Evolutionary conservation across 2,113 vertebrate genomes (phyloP), one percentile per base, ranked within the genome.

Genomic region (Tauraco erythrolophus): DNA sequence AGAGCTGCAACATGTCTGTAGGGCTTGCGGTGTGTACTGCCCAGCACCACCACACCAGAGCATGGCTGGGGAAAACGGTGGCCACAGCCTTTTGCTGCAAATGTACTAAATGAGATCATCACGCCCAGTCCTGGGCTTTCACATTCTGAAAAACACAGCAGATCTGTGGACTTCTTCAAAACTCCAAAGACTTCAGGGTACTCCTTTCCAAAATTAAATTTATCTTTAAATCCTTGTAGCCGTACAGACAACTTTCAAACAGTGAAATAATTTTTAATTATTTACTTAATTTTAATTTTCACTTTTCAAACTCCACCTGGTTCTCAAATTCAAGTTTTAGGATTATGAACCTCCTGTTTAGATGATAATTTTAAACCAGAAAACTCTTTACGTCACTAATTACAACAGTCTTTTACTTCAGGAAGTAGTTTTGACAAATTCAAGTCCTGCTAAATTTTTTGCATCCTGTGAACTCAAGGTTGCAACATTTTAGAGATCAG

Each of bases 31-130:
- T 1, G 0, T 9, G 3, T 12, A 25, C 39, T 56, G 39, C 30
- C 45, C 71, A 74, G 64, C 53, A 77, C 57, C 41, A 53, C 19
- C 50, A n/a, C 76, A 51, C 7, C 35, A 10, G 22, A n/a, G 37
- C 17, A 35, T 0, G 0, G 18, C 39, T 35, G 12, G 31, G 11
- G 11, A 81, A 77, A 84, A 62, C 0, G 2, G 17, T 74, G 27
- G 19, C 60, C 89, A 58, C 13, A 33, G 69, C 28, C 30, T 69
- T 51, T 57, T 8, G 19, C 71, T 70, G n/a, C 22, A 28, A n/a
- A 79, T 75, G 30, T 6, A 58, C 13, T 13, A 21, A 72, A 80
- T 3, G 1, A 83, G 31, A 6, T 9, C 31, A 31, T 9, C 50
- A 51, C 0, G 0, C 16, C 51, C 35, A 35, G 33, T 43, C 45